These are phyloP conservation scores for Dicrostonyx torquatus DNA, from an alignment of 2,797 vertebrate species.

Conservation along the genomic window DNA sequence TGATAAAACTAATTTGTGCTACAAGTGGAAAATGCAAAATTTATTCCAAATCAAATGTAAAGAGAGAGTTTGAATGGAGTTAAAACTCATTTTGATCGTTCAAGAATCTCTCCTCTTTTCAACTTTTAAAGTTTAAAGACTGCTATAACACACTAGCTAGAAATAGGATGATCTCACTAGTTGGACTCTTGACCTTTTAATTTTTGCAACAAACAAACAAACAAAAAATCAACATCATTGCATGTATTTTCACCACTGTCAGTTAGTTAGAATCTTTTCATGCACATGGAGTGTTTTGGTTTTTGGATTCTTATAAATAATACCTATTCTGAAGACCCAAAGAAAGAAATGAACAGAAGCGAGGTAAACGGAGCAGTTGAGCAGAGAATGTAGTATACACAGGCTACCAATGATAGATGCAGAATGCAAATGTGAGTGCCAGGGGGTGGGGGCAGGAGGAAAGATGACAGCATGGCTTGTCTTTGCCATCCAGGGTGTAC, in stretches of 20 bases:
- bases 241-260: slow-evolving; percentile 45
- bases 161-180: slow-evolving; percentile 13
- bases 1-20: not conserved
- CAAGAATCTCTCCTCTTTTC: not conserved
- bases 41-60: not conserved
- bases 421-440: slow-evolving; percentile 29
- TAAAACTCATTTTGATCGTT: not conserved
- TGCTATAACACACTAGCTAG: not conserved
- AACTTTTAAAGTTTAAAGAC: slow-evolving; percentile 31
- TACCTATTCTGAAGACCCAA: slow-evolving; percentile 46
- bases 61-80: not conserved
- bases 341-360: slow-evolving; percentile 65
- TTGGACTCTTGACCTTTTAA: not conserved
- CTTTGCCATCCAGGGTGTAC: rapidly evolving
- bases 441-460: not conserved
- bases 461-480: slow-evolving; percentile 22
- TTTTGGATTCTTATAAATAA: not conserved
- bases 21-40: not conserved
- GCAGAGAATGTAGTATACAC: slow-evolving; percentile 27
- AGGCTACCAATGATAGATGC: slow-evolving; percentile 41
- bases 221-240: slow-evolving; percentile 37
- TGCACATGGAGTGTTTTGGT: too few relatives aligned
- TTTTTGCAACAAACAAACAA: not conserved
- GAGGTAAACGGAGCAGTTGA: slow-evolving; percentile 63
- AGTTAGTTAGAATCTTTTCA: slow-evolving; percentile 24